Conservation (phyloP, 2,113 vertebrate species). For the Gavialis gangeticus region DNA sequence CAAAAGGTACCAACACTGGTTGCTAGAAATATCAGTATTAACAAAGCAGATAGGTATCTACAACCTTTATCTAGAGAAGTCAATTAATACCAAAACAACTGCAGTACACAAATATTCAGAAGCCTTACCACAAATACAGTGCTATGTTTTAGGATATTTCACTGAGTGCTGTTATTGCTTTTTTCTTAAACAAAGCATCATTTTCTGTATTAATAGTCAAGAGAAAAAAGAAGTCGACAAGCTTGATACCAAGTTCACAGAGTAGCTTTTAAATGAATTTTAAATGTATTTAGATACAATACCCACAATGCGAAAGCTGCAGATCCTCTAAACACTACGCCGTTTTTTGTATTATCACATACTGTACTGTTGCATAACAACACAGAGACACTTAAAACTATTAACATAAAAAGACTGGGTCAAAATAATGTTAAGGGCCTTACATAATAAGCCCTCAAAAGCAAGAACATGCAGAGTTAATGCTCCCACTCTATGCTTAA, state of each 20-base stretch:
- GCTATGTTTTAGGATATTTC: neutral
- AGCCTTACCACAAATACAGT: conserved; percentile 24
- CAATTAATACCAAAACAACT: conserved; percentile 59
- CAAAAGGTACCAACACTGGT: conserved; percentile 43
- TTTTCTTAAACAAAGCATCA: neutral
- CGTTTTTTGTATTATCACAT: neutral
- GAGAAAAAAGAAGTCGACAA: neutral
- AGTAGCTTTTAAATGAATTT: neutral
- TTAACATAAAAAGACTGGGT: conserved; percentile 16
- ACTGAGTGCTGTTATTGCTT: neutral
- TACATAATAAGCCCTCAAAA: neutral
- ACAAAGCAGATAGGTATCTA: conserved; percentile 33
- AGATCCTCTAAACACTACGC: neutral
- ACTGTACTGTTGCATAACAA: neutral
- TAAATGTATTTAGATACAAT: neutral
- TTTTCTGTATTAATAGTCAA: conserved; percentile 9
- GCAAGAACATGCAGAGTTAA: conserved; percentile 8
- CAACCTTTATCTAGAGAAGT: conserved; percentile 33
- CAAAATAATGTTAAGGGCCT: conserved; percentile 20
- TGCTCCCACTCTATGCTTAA: conserved; percentile 7
- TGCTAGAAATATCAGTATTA: conserved; percentile 57
- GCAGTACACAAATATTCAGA: conserved; percentile 27
- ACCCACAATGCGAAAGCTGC: neutral
- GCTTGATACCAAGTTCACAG: neutral
- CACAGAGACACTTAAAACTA: neutral